Evolutionary conservation across 2,113 vertebrate species (phyloP), one percentile per base, ranked within the genome.

Genomic region (Cisticola juncidis): DNA sequence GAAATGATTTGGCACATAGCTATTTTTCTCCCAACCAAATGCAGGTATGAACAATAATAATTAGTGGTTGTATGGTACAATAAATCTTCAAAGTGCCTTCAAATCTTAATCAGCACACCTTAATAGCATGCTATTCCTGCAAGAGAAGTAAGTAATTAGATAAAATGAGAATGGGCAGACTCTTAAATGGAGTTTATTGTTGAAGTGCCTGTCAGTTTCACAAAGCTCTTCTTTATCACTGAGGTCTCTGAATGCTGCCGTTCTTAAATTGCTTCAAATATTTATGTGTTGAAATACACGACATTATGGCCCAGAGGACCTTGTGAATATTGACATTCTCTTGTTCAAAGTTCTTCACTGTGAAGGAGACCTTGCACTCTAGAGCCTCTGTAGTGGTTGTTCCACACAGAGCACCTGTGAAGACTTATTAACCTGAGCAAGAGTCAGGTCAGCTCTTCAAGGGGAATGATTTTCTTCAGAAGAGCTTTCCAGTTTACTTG

Each of bases 71-170:
- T 80, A 64, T 65, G 71, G 82, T 65, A 81, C 92, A 93, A 83
- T 95, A 90, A 90, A 94, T 88, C 90, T 96, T 95, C 79, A 65
- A 94, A 96, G 92, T 83, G 38, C 62, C 51, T 95, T 93, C 79
- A 95, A 93, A 94, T 97, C 85, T 79, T 95, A 90, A 94, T 94
- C 94, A 90, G 88, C 88, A 90, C 86, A 62, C 71, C 76, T 93
- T 93, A 96, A 95, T 93, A 83, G 82, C 60, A 12, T 58, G 40
- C 83, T 92, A 5, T 93, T 92, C 35, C 91, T 96, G 56, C 29
- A 91, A 81, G 80, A 78, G 60, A 86, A 74, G 81, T 88, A 81
- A 85, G 92, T 90, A 94, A 83, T 95, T 90, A 94, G 85, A 93
- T 93, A 92, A 92, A 97, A 81, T 94, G 82, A 86, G 82, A 83